Base-by-base conservation (phyloP, 37 sponge, comb jelly and placozoan genomes). In the Mnemiopsis leidyi region DNA sequence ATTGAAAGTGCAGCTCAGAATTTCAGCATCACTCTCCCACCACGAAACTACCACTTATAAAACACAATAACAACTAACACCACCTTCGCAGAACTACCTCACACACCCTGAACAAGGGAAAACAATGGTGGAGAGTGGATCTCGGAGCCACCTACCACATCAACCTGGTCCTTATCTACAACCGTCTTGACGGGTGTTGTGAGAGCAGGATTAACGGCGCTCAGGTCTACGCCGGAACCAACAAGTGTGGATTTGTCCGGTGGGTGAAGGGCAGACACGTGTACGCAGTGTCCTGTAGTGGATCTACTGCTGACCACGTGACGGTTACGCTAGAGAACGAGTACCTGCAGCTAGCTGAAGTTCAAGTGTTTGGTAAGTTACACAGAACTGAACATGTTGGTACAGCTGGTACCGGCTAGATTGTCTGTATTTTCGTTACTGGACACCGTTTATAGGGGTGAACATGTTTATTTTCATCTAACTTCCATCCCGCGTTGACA, bases 101-200 rank as follows among this genome's bases (percentile, higher is more conserved):
- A n/a, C n/a, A n/a, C 61, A 48, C 61, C 61, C 61, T 48, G 13
- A 48, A 48, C 61, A 48, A 48, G 61, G 61, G 61, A 5, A 48
- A 48, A 13, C 75, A 71, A 25, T 71, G 75, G 75, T 71, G 75
- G 75, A 71, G 30, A 71, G 75, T 71, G 75, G 75, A 71, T 5
- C 75, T 71, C 7, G 75, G 75, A 28, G 25, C 21, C 5, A 71
- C 26, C 30, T 28, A 71, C 30, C 26, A 28, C 5, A 28, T 71
- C 75, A 71, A 71, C 75, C 75, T 71, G 30, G 75, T 71, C 30
- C n/a, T 71, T 2, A 71, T 71, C 30, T 71, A 71, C 30, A 71
- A 71, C 75, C 75, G 75, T 23, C 75, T 29, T 3, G 75, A 71
- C 30, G 13, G 13, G 9, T 71, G 75, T 25, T 71, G 75, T 71